Evolutionary conservation across 2,888 invertebrate species (phyloP).

Genomic region (Agrilus mali): DNA sequence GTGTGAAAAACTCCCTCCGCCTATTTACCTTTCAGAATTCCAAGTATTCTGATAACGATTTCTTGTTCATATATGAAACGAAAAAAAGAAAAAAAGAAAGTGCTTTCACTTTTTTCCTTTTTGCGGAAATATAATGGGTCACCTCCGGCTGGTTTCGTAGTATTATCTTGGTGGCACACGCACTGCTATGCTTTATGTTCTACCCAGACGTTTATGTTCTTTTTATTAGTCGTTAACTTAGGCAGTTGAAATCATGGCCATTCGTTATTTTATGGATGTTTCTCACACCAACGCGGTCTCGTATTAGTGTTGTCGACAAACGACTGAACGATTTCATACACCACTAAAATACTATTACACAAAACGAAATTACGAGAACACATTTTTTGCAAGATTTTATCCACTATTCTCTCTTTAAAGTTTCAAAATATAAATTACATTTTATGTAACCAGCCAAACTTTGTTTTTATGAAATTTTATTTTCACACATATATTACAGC

Average conservation of each 20-base stretch:
- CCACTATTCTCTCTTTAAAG: too few species aligned
- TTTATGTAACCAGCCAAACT: too few species aligned
- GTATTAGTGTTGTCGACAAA: too few species aligned
- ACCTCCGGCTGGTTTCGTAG: not conserved
- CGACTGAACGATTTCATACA: too few species aligned
- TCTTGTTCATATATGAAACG: not conserved
- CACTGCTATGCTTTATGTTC: constrained; percentile 29
- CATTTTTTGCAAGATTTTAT: too few species aligned
- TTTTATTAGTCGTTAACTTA: constrained; percentile 32
- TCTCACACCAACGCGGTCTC: constrained; percentile 1
- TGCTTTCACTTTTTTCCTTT: constrained; percentile 2
- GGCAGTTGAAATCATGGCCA: constrained; percentile 18
- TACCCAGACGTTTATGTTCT: constrained; percentile 29
- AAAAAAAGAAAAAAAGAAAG: constrained; percentile 1
- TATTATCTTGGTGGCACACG: constrained; percentile 29
- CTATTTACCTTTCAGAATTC: not conserved
- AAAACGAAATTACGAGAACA: too few species aligned
- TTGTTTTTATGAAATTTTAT: too few species aligned
- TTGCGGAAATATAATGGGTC: constrained; percentile 4
- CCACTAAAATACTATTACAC: too few species aligned
- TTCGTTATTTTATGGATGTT: constrained; percentile 13
- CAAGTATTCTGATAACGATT: not conserved
- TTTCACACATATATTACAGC: too few species aligned
- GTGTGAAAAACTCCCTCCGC: too few species aligned
- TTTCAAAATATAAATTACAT: too few species aligned